Evolutionary conservation across 2,888 invertebrate species (phyloP), one percentile per base, ranked within the genome.

Genomic region (Anoncus sp.): DNA sequence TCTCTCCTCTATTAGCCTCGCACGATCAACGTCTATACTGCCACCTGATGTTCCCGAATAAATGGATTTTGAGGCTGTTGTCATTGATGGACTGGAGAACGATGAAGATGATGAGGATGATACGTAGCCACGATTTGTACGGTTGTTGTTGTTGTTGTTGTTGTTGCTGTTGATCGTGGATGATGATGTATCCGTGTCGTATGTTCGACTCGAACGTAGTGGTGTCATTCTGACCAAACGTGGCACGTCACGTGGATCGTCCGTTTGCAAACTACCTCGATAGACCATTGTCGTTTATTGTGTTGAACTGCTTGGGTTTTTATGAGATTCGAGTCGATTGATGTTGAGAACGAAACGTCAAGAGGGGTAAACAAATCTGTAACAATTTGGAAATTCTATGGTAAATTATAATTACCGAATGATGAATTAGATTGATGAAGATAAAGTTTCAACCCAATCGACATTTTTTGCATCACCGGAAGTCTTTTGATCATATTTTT

Each of bases 241-340:
- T 7, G 90, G 89, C 3, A 85, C 87, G 77, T 90, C 88, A 60
- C 86, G 82, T 1, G 88, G 86, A 73, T 89, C 88, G 73, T 89
- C 89, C n/a, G 88, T 89, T 72, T 89, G 89, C 66, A 88, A 80
- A 72, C 86, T 88, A 45, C 88, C 88, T 69, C 89, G 85, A 81
- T 89, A 88, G 14, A 90, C 90, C 90, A 90, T 90, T 59, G 79
- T 85, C n/a, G n/a, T n/a, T n/a, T n/a, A n/a, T n/a, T n/a, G n/a
- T n/a, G n/a, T n/a, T n/a, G n/a, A n/a, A n/a, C n/a, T n/a, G n/a
- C n/a, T n/a, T n/a, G n/a, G n/a, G n/a, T n/a, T n/a, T n/a, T n/a
- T n/a, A n/a, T n/a, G n/a, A n/a, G n/a, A n/a, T n/a, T n/a, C n/a
- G n/a, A n/a, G n/a, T n/a, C n/a, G n/a, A n/a, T n/a, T n/a, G n/a